Base-by-base conservation (phyloP, 2,797 vertebrate species). In the Chelidonichthys spinosus region DNA sequence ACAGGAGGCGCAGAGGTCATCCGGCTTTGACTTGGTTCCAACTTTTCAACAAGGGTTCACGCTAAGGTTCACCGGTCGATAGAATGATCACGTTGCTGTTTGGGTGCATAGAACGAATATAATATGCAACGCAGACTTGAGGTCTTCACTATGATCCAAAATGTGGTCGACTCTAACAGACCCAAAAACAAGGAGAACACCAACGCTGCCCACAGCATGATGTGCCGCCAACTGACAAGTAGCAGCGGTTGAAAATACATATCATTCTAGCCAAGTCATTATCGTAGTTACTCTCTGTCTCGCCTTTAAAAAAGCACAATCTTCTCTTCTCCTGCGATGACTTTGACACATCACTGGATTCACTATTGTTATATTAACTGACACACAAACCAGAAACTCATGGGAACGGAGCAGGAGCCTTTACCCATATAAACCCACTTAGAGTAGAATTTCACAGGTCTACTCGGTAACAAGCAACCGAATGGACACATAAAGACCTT, bases 1-100 rank as follows among this genome's bases (percentile, higher is more conserved):
- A 82, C 77, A 82, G 74, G 74, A 78, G 82, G 69, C 78, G 49
- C 63, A 82, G 85, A 88, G 88, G 87, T 87, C 79, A 82, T 59
- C 76, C 65, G 71, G 82, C 72, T 86, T 80, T 83, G 64, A 87
- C 73, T 79, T 70, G 42, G 46, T 70, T 68, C 54, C 69, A 80
- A 76, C 64, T 77, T 78, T 79, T 78, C n/a, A 55, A 68, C 69
- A 66, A 43, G 65, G 61, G 42, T 76, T 88, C 73, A 49, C 11
- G 7, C 32, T 59, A 11, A 64, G 33, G 63, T 70, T 73, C 66
- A 66, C 50, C 50, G 36, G n/a, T 63, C 25, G 25, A 25, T 25
- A 25, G 25, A 25, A 25, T 25, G 25, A 25, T n/a, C n/a, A n/a
- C n/a, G n/a, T 11, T 36, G n/a, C 13, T 63, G 14, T 71, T 60